Conservation (phyloP, 2,113 vertebrate species). For the Cardinalis cardinalis region DNA sequence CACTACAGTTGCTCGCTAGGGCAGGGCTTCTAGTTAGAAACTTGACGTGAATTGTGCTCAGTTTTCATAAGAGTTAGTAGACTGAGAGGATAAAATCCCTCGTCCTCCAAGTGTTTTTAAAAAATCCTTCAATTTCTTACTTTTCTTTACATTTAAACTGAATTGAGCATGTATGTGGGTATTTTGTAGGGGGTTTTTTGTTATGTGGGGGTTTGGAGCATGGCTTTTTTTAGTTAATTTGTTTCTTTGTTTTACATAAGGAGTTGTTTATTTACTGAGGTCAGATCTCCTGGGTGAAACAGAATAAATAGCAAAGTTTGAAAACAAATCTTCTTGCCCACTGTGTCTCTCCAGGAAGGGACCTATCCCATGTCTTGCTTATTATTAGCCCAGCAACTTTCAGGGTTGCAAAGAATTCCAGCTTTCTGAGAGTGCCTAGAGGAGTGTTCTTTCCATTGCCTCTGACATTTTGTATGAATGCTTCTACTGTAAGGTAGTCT, state of each 20-base stretch:
- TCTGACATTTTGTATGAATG: conserved; percentile 1
- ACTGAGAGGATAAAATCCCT: not conserved
- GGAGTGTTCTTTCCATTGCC: not conserved
- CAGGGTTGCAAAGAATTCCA: not conserved
- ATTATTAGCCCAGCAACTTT: not conserved
- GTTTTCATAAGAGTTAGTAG: not conserved
- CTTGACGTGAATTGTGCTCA: not conserved
- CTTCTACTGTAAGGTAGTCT: not conserved
- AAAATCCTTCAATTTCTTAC: not conserved
- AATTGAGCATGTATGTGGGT: not conserved
- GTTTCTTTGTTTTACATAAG: not conserved
- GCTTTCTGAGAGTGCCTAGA: not conserved
- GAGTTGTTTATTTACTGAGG: not conserved
- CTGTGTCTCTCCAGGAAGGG: not conserved
- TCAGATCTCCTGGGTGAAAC: not conserved
- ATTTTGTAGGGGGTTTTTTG: not conserved
- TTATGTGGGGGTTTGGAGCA: not conserved
- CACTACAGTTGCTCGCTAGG: not conserved
- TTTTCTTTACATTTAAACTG: not conserved
- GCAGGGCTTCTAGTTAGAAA: not conserved
- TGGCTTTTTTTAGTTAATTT: not conserved
- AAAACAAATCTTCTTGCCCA: not conserved
- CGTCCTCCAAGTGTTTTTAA: not conserved
- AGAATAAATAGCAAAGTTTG: not conserved
- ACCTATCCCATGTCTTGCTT: not conserved